Conservation (phyloP, 2,888 invertebrate species). For the Pyrochroa serraticornis region DNA sequence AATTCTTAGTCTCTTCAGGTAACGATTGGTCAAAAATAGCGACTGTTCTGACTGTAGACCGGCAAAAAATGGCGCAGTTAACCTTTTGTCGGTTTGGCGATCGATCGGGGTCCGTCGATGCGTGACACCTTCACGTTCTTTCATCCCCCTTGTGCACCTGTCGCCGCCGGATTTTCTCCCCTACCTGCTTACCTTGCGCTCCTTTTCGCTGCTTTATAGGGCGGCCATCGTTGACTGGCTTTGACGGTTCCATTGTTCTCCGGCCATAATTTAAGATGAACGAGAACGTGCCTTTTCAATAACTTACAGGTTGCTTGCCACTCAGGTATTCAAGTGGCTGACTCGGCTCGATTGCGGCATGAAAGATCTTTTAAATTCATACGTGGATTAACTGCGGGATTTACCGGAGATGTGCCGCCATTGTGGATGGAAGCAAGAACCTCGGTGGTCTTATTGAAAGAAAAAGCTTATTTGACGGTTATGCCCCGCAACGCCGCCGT, state of each 20-base stretch:
- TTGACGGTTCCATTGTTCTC: slow-evolving; percentile 41
- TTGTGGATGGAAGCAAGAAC: slow-evolving; percentile 7
- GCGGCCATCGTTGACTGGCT: slow-evolving; percentile 29
- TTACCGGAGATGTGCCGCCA: slow-evolving; percentile 11
- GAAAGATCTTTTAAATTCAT: slow-evolving; percentile 48
- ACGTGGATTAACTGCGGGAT: slow-evolving; percentile 40
- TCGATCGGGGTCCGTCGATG: slow-evolving; percentile 44
- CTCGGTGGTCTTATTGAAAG: slow-evolving; percentile 16
- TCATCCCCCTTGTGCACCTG: slow-evolving; percentile 22
- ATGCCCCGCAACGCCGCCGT: not conserved
- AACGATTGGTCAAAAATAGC: not conserved
- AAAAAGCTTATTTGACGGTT: not conserved
- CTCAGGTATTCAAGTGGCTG: slow-evolving; percentile 49
- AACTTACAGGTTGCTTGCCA: slow-evolving; percentile 43
- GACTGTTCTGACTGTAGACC: too few relatives aligned
- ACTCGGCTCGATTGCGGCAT: slow-evolving; percentile 47
- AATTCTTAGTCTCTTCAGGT: not conserved
- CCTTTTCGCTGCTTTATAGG: slow-evolving; percentile 6
- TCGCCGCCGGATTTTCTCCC: slow-evolving; percentile 8
- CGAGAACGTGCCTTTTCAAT: slow-evolving; percentile 48
- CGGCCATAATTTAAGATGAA: slow-evolving; percentile 42
- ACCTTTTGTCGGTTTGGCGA: slow-evolving; percentile 36
- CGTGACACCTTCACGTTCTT: slow-evolving; percentile 44
- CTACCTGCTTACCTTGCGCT: slow-evolving; percentile 18
- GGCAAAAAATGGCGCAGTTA: not conserved